Evolutionary conservation across 2,888 invertebrate genomes (phyloP).

Genomic region (Macrophya alboannulata): DNA sequence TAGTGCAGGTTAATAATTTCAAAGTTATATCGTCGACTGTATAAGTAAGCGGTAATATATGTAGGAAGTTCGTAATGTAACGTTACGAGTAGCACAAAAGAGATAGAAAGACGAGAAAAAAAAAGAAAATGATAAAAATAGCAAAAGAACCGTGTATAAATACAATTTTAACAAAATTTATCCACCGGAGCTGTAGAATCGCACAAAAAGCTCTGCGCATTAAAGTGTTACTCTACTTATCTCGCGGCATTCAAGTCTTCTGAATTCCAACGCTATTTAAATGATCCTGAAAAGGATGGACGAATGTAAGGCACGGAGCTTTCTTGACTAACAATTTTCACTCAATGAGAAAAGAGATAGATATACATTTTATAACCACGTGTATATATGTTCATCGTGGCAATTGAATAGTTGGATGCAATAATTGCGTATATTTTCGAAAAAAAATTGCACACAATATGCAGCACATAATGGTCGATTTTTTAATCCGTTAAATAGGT

Average conservation of each 20-base stretch:
- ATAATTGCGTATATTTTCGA: background rate
- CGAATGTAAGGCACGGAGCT: conserved; percentile 25
- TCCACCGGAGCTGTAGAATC: conserved; percentile 40
- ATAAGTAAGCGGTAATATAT: conserved; percentile 33
- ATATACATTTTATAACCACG: background rate
- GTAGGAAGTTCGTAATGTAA: conserved; percentile 34
- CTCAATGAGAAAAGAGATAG: background rate
- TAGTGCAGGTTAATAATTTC: conserved; percentile 3
- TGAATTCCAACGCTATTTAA: conserved; percentile 28
- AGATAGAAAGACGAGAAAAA: background rate
- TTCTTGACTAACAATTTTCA: conserved; percentile 18
- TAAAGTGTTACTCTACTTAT: conserved; percentile 41
- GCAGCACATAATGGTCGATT: background rate
- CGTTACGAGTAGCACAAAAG: conserved; percentile 16
- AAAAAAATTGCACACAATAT: background rate
- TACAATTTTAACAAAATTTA: conserved; percentile 44
- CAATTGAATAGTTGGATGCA: too few relatives aligned
- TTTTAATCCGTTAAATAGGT: background rate
- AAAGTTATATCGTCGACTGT: conserved; percentile 13
- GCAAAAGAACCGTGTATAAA: conserved; percentile 24
- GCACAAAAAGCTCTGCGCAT: conserved; percentile 26
- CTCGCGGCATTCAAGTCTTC: conserved; percentile 37
- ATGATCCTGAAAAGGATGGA: conserved; percentile 29
- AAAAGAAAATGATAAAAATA: background rate
- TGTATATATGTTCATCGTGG: too few relatives aligned